These are phyloP conservation scores for Osmerus mordax DNA, from an alignment of 2,113 vertebrate genomes.

Conservation along the genomic window DNA sequence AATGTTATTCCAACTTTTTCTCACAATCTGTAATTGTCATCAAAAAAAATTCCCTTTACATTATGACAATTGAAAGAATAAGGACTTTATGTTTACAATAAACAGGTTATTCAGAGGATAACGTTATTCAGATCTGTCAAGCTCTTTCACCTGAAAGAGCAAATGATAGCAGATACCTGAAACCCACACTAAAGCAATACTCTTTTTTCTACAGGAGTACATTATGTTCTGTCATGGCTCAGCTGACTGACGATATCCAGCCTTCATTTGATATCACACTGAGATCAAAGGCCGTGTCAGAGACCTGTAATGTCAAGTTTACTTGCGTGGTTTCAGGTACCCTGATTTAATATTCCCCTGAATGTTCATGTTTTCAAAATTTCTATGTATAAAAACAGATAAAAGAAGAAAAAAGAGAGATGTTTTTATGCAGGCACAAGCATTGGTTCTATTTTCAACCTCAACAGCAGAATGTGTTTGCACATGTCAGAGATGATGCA, in stretches of 20 bases:
- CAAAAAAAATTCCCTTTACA: slow-evolving; percentile 39
- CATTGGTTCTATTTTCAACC: neutral
- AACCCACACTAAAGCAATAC: slow-evolving; percentile 12
- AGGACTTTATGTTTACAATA: slow-evolving; percentile 9
- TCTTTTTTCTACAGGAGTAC: slow-evolving; percentile 84
- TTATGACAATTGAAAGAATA: slow-evolving; percentile 16
- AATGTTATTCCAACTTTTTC: slow-evolving; percentile 6
- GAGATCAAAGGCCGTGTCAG: slow-evolving; percentile 90
- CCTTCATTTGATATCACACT: slow-evolving; percentile 91
- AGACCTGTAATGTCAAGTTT: slow-evolving; percentile 91
- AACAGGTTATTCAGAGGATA: neutral
- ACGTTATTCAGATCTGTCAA: neutral
- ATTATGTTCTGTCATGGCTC: slow-evolving; percentile 93
- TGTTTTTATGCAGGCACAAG: neutral
- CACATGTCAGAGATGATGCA: slow-evolving; percentile 38
- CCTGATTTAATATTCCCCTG: neutral
- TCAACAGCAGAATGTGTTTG: slow-evolving; percentile 23
- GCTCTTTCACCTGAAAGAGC: slow-evolving; percentile 4
- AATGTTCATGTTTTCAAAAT: too few species aligned
- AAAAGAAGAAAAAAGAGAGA: neutral
- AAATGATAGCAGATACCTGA: slow-evolving; percentile 3
- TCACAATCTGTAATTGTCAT: slow-evolving; percentile 51
- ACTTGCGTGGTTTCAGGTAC: slow-evolving; percentile 93
- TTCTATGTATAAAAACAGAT: too few species aligned
- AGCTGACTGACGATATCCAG: slow-evolving; percentile 95